Evolutionary conservation across 2,888 invertebrate species (phyloP).

Genomic region (Diplazon laetatorius): DNA sequence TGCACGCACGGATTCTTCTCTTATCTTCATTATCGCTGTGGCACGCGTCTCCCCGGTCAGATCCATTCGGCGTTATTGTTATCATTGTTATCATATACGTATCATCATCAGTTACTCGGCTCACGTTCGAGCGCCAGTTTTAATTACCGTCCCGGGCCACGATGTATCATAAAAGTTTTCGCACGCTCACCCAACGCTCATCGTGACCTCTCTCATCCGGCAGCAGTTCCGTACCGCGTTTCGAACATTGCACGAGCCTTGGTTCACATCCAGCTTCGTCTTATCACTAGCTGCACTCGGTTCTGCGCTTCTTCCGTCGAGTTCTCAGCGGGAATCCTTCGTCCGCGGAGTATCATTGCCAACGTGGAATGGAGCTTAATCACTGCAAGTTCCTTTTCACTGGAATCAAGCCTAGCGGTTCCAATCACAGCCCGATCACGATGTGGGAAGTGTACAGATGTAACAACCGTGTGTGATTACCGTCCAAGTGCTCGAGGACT

Average conservation of each 20-base stretch:
- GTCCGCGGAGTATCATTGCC: constrained; percentile 8
- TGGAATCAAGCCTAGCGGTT: too few relatives aligned
- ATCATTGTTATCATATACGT: constrained; percentile 50
- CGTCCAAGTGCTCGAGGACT: not conserved
- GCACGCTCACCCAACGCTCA: constrained; percentile 60
- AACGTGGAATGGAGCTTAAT: constrained; percentile 65
- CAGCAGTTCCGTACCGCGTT: not conserved
- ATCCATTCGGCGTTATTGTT: constrained; percentile 58
- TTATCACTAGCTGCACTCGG: not conserved
- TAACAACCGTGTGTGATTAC: not conserved
- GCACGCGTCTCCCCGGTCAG: constrained; percentile 57
- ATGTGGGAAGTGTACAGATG: not conserved
- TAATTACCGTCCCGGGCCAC: constrained; percentile 70
- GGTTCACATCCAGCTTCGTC: constrained; percentile 1
- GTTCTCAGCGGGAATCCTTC: constrained; percentile 29
- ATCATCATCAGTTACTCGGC: constrained; percentile 69
- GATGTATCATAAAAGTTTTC: constrained; percentile 74
- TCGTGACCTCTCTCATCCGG: constrained; percentile 40
- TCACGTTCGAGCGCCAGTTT: constrained; percentile 72
- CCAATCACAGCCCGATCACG: not conserved
- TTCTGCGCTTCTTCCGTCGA: constrained; percentile 33
- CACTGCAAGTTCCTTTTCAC: constrained; percentile 63
- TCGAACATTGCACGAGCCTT: not conserved
- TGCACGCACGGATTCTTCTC: constrained; percentile 49
- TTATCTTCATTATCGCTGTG: constrained; percentile 66